These are phyloP conservation scores for Scartelaos histophorus DNA, from an alignment of 2,113 vertebrate species.

Conservation along the genomic window DNA sequence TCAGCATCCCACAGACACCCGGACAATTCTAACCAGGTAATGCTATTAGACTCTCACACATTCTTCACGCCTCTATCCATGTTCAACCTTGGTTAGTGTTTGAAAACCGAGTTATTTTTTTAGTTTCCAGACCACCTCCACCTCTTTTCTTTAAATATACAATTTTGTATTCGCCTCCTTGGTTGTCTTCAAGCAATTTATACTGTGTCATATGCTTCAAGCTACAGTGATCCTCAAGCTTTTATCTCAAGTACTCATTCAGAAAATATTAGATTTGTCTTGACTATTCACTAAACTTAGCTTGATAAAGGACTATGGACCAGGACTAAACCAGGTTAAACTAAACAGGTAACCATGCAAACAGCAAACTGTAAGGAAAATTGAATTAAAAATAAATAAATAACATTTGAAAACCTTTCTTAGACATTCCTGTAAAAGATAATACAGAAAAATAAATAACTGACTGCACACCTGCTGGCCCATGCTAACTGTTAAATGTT, in stretches of 20 bases:
- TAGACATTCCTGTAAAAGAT: too few species aligned
- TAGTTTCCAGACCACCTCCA: constrained; percentile 8
- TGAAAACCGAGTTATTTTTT: constrained; percentile 11
- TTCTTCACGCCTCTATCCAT: constrained; percentile 32
- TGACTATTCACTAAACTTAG: too few species aligned
- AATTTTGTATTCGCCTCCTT: not conserved
- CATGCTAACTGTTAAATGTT: not conserved
- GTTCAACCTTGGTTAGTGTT: constrained; percentile 35
- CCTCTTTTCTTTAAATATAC: constrained; percentile 4
- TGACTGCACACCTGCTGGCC: not conserved
- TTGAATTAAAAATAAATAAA: not conserved
- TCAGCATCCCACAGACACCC: constrained; percentile 50
- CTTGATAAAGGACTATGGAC: too few species aligned
- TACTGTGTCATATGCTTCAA: constrained; percentile 7
- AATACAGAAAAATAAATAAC: not conserved
- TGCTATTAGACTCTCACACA: constrained; percentile 49
- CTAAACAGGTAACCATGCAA: too few species aligned
- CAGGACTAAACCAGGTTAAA: too few species aligned
- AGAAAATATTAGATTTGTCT: not conserved
- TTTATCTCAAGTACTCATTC: not conserved
- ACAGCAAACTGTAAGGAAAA: too few species aligned
- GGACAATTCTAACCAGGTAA: constrained; percentile 38
- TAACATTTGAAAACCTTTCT: not conserved
- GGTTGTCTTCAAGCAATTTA: constrained; percentile 10
- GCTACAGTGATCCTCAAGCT: not conserved